Percentiles rank a stretch among this genome's conserved stretches.
Conservation (phyloP, 2,113 vertebrate species). For the Psettodes erumei region DNA sequence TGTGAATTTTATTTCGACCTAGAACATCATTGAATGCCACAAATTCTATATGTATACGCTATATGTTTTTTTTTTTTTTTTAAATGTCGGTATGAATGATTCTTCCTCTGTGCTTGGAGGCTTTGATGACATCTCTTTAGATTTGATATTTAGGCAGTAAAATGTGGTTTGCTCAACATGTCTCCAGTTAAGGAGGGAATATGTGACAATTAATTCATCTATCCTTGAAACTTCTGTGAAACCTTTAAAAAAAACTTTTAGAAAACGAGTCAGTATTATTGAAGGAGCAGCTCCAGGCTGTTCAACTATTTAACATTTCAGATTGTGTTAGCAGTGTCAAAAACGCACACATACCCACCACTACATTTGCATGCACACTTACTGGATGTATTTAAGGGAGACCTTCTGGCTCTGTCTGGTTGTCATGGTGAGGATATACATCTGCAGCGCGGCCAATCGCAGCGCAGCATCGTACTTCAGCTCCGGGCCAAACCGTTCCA, state of each 20-base stretch:
- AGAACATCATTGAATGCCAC: not conserved
- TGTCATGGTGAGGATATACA: slow-evolving; percentile 96
- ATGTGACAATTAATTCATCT: not conserved
- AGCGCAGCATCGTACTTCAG: slow-evolving; percentile 94
- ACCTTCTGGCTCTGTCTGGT: slow-evolving; percentile 96
- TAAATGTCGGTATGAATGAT: not conserved
- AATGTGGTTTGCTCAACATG: not conserved
- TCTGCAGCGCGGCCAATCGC: slow-evolving; percentile 92
- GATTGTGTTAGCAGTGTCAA: not conserved
- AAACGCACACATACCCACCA: not conserved
- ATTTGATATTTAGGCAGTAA: not conserved
- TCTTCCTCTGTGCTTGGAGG: not conserved
- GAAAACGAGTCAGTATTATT: not conserved
- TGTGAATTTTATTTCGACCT: not conserved
- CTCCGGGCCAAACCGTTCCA: slow-evolving; percentile 94
- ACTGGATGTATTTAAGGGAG: slow-evolving; percentile 98
- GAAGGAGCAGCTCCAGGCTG: slow-evolving; percentile 9
- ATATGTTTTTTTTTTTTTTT: too few relatives aligned
- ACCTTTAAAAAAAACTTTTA: not conserved
- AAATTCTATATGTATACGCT: too few relatives aligned
- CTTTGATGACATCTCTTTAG: not conserved
- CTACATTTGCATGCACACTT: slow-evolving; percentile 74
- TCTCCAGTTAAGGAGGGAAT: not conserved
- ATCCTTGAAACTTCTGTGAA: not conserved
- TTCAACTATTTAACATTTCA: slow-evolving; percentile 6